Evolutionary conservation across 2,888 invertebrate species (phyloP).

Genomic region (Thysanoteuthis rhombus): DNA sequence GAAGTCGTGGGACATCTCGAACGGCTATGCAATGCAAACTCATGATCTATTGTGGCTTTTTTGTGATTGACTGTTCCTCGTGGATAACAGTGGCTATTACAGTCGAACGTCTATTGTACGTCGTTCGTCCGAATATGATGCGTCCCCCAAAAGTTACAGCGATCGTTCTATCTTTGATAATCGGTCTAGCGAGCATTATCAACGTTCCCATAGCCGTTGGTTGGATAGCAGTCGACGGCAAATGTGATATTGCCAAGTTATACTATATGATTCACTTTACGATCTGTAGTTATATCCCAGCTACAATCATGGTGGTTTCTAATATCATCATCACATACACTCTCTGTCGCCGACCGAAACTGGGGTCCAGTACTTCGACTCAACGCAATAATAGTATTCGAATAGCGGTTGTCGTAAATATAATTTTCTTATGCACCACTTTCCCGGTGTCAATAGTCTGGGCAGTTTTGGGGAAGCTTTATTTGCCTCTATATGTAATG

Average conservation of each 20-base stretch:
- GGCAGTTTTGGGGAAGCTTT: not conserved
- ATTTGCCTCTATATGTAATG: not conserved
- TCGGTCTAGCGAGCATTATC: not conserved
- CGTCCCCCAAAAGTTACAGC: not conserved
- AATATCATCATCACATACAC: not conserved
- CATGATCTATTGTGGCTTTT: not conserved
- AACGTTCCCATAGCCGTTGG: not conserved
- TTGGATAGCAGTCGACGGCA: not conserved
- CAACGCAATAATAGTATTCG: not conserved
- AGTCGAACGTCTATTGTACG: not conserved
- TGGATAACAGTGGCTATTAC: not conserved
- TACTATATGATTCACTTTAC: not conserved
- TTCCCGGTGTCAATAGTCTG: not conserved
- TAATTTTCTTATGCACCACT: not conserved
- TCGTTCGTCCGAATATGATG: not conserved
- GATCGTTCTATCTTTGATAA: not conserved
- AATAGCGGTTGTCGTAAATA: not conserved
- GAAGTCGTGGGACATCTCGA: not conserved
- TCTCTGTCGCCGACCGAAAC: not conserved
- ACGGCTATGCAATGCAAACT: not conserved
- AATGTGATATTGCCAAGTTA: not conserved
- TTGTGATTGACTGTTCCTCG: not conserved
- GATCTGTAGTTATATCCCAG: not conserved
- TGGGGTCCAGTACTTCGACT: not conserved
- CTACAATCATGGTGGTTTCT: not conserved